Percentiles rank a stretch among this genome's conserved stretches.
Evolutionary conservation across 2,797 vertebrate genomes (phyloP).

Genomic region (Gymnoscopelus microlampas): DNA sequence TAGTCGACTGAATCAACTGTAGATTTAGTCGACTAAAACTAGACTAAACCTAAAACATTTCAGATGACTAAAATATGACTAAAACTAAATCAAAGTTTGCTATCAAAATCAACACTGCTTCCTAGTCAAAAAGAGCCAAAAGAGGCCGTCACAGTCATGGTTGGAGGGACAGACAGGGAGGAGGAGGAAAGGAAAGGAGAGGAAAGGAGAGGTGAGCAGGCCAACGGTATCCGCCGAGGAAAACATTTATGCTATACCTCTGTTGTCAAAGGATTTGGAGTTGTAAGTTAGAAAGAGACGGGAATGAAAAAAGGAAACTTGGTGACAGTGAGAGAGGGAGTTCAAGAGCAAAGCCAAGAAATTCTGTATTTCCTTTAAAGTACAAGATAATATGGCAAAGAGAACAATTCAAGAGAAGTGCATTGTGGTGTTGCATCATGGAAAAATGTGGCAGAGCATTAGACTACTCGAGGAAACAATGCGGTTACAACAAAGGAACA

Average conservation of each 20-base stretch:
- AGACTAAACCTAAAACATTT: too few species aligned
- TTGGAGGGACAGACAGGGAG: background rate
- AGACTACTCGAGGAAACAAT: conserved; percentile 2
- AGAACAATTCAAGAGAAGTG: background rate
- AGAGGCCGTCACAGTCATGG: background rate
- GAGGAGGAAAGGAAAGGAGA: background rate
- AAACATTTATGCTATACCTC: too few species aligned
- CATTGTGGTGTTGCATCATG: conserved; percentile 8
- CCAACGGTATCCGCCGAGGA: too few species aligned
- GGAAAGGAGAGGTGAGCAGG: background rate
- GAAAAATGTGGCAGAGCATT: background rate
- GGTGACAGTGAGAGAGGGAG: conserved; percentile 9
- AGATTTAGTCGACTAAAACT: too few species aligned
- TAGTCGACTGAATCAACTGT: too few species aligned
- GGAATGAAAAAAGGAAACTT: conserved; percentile 26
- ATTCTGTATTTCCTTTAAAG: conserved; percentile 4
- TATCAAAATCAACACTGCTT: too few species aligned
- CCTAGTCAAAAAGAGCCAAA: background rate
- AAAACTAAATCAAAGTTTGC: too few species aligned
- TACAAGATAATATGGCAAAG: background rate
- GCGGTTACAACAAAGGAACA: conserved; percentile 25
- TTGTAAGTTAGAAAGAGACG: background rate
- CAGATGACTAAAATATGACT: too few species aligned
- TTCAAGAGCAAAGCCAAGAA: conserved; percentile 20
- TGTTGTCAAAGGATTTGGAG: too few species aligned